Evolutionary conservation across 2,888 invertebrate species (phyloP), one percentile per base, ranked within the genome.

Genomic region (Halictus quadricinctus): DNA sequence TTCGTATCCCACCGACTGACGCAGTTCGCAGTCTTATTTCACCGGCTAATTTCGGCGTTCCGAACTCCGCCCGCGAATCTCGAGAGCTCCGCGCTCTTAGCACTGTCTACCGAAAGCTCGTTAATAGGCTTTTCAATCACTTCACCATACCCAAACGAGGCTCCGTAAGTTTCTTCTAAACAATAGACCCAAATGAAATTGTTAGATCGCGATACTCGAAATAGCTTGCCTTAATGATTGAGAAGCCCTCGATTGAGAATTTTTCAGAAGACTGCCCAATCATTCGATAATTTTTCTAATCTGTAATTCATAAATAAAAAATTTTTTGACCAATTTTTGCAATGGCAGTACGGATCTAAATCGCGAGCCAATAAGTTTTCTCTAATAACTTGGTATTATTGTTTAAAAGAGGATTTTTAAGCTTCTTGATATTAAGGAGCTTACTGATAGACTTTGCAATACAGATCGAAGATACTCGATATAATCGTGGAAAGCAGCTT

Each of bases 1-100:
- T 75, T 70, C 69, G 81, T 81, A 70, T 79, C 74, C 41, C 29
- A 3, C n/a, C n/a, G 25, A 25, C 60, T 36, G 58, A 77, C 58
- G 43, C n/a, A 41, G 64, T 72, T 69, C 54, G 12, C 58, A 58
- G n/a, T 66, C 73, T 79, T 74, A 84, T 79, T 85, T 78, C 74
- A 0, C 3, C 1, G 70, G 73, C 46, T 76, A 77, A 80, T 84
- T 84, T 66, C 74, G 4, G 8, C 43, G 48, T 43, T 82, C 48
- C 43, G 13, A 50, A 18, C 75, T 48, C 5, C 2, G 48, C 46
- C 12, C 54, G 54, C 21, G 21, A n/a, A 48, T 12, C 48, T 48
- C 15, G 48, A 48, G 12, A 46, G 46, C 12, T 0, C 46, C 46
- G 15, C 48, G 48, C 13, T 12, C 4, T n/a, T 12, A n/a, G 12